Evolutionary conservation across 2,113 vertebrate species (phyloP), one percentile per base, ranked within the genome.

Genomic region (Morone saxatilis): DNA sequence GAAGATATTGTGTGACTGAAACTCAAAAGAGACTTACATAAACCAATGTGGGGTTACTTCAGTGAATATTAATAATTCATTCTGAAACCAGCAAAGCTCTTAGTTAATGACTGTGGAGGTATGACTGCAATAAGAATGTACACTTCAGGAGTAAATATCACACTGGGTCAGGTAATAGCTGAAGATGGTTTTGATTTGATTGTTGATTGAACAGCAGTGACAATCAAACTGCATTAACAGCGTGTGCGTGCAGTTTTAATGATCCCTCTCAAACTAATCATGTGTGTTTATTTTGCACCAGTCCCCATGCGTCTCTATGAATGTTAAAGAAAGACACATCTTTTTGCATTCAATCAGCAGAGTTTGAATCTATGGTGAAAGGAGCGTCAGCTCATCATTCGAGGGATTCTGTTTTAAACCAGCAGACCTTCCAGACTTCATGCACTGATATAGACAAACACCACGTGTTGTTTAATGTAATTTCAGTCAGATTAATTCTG

Each of bases 1-100:
- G 59, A 90, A 50, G 43, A 68, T 78, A 56, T 85, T 80, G 72
- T 56, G 60, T 17, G 60, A 43, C 45, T 13, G 17, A 31, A 73
- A 51, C 41, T 4, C 48, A 16, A 14, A 13, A 41, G 25, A 67
- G 53, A 48, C 41, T 45, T 56, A 54, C 40, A 13, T 72, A 67
- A 77, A 36, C 60, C 57, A 25, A 78, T 84, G 76, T 89, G 16
- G 69, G 50, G 19, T 78, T 59, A 69, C 80, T 82, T 66, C n/a
- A 67, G 48, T 75, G 47, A 43, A 43, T 83, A 79, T 36, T 48
- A 60, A 25, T 50, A 59, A 59, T 76, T 65, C 25, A 67, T 51
- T 5, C 16, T 13, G 48, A 60, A 36, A 43, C 3, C 11, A 61
- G 22, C 25, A n/a, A 57, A 43, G 40, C 59, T 54, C 47, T 78